Conservation (phyloP, 2,888 invertebrate species). For the Dynastes hyllus region DNA sequence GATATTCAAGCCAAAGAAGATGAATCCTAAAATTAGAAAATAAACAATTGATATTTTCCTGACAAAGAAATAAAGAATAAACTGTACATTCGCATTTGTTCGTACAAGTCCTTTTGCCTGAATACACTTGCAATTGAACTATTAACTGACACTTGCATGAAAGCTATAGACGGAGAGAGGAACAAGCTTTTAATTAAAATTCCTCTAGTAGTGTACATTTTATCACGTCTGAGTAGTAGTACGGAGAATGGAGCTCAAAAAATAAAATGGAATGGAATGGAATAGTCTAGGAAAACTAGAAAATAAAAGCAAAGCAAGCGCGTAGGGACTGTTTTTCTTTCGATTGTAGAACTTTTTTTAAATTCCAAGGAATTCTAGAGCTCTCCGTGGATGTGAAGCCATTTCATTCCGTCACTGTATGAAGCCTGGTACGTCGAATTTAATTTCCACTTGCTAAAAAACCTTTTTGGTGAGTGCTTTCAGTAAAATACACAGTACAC, state of each 20-base stretch:
- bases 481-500: no score
- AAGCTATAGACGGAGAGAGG: not conserved
- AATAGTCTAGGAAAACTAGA: conserved; percentile 2
- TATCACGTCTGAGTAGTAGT: conserved; percentile 17
- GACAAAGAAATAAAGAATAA: no score
- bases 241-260: not conserved
- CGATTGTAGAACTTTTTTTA: not conserved
- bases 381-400: no score
- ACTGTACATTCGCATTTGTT: no score
- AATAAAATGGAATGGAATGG: not conserved
- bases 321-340: not conserved
- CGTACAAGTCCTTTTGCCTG: no score
- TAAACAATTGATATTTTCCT: no score
- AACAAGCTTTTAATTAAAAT: conserved; percentile 27
- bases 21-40: no score
- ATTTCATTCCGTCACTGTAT: no score
- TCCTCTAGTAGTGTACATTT: conserved; percentile 20
- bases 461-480: no score
- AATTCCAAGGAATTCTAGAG: not conserved
- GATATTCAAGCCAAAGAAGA: no score
- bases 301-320: not conserved
- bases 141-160: not conserved
- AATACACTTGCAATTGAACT: not conserved
- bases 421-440: no score
- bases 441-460: no score